Conservation (phyloP, 2,797 vertebrate genomes). For the Geotrypetes seraphini region DNA sequence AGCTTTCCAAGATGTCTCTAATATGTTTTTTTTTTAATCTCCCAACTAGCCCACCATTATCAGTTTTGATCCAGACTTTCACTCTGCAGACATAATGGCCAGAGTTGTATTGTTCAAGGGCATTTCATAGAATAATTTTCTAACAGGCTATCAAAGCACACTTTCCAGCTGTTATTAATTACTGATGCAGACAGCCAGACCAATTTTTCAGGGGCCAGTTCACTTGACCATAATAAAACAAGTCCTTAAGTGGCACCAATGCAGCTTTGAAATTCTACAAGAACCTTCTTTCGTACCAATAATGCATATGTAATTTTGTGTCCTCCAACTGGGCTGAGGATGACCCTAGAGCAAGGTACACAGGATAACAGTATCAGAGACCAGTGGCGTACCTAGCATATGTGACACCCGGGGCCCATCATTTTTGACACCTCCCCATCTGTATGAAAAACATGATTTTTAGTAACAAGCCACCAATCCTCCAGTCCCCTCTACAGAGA, state of each 20-base stretch:
- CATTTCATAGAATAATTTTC: constrained; percentile 3
- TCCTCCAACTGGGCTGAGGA: too few species aligned
- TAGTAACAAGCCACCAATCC: too few species aligned
- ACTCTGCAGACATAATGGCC: neutral
- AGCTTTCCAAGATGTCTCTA: fast-evolving
- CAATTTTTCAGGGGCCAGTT: neutral
- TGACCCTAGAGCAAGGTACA: too few species aligned
- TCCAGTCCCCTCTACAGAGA: too few species aligned
- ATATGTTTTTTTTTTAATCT: too few species aligned
- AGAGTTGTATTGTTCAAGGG: too few species aligned
- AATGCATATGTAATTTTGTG: fast-evolving
- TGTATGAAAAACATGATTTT: too few species aligned
- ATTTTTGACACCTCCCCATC: too few species aligned
- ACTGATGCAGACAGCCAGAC: fast-evolving
- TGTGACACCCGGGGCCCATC: too few species aligned
- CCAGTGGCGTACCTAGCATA: too few species aligned
- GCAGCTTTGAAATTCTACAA: neutral
- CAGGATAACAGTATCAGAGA: too few species aligned
- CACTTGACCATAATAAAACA: neutral
- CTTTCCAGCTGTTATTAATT: constrained; percentile 9
- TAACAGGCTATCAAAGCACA: fast-evolving
- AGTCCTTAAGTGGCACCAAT: neutral
- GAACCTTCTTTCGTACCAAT: neutral
- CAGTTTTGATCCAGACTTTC: neutral
- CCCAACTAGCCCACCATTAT: fast-evolving